These are phyloP conservation scores for Iselma pallidipennis DNA, from an alignment of 2,888 invertebrate genomes.

Conservation along the genomic window DNA sequence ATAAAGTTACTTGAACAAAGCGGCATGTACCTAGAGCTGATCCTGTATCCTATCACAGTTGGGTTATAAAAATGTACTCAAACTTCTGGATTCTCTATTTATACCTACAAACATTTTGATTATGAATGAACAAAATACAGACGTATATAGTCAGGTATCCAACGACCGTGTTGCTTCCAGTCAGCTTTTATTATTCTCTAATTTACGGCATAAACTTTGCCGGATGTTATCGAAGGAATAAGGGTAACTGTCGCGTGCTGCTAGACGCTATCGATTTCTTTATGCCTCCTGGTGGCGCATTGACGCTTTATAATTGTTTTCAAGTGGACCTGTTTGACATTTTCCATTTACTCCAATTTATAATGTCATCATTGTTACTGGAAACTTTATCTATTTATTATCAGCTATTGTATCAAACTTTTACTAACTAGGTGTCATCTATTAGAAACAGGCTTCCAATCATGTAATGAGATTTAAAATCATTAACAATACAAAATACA, in stretches of 20 bases:
- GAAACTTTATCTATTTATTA: neutral
- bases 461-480: too few species aligned
- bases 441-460: neutral
- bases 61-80: too few species aligned
- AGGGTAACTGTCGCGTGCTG: slow-evolving; percentile 39
- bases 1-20: too few species aligned
- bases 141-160: neutral
- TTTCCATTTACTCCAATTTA: slow-evolving; percentile 17
- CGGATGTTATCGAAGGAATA: slow-evolving; percentile 24
- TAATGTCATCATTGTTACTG: neutral
- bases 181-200: slow-evolving; percentile 13
- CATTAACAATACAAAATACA: too few species aligned
- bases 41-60: too few species aligned
- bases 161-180: slow-evolving; percentile 6
- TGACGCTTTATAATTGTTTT: slow-evolving; percentile 45
- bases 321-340: slow-evolving; percentile 34
- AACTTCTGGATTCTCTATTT: too few species aligned
- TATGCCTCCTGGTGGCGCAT: slow-evolving; percentile 37
- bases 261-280: slow-evolving; percentile 34
- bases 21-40: too few species aligned
- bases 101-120: too few species aligned
- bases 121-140: too few species aligned
- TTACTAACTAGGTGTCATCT: neutral
- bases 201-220: slow-evolving; percentile 23
- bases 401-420: neutral